Evolutionary conservation across 2,113 vertebrate genomes (phyloP).

Genomic region (Psilopsiagon aurifrons): DNA sequence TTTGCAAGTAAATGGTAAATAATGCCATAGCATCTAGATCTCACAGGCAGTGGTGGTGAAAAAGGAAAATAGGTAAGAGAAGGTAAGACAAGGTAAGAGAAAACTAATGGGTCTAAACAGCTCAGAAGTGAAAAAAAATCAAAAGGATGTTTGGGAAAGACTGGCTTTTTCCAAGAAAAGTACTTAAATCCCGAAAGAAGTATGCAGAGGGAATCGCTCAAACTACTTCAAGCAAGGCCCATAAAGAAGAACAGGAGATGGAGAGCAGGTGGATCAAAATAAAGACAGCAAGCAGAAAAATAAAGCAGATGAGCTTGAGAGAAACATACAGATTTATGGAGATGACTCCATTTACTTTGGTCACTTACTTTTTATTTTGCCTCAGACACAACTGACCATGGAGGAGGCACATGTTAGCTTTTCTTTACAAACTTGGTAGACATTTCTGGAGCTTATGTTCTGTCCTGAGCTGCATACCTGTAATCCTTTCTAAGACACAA

Average conservation of each 20-base stretch:
- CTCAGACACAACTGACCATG: not conserved
- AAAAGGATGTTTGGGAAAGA: not conserved
- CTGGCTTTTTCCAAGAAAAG: not conserved
- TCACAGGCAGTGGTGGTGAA: not conserved
- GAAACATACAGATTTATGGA: slow-evolving; percentile 6
- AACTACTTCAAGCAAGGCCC: not conserved
- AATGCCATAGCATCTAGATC: not conserved
- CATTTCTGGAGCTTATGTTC: not conserved
- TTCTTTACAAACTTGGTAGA: not conserved
- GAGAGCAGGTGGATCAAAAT: not conserved
- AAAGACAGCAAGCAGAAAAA: not conserved
- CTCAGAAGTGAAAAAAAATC: not conserved
- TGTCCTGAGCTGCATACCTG: not conserved
- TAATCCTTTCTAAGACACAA: not conserved
- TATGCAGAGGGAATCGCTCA: not conserved
- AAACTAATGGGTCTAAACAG: not conserved
- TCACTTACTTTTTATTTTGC: not conserved
- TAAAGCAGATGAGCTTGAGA: not conserved
- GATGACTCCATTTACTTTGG: not conserved
- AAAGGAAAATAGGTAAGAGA: not conserved
- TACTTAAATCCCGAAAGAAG: not conserved
- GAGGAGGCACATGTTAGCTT: not conserved
- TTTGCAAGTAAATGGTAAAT: not conserved
- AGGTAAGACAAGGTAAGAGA: not conserved
- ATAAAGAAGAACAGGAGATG: not conserved